Evolutionary conservation across 2,113 vertebrate species (phyloP), one percentile per base, ranked within the genome.

Genomic region (Rhadina sibilatrix): DNA sequence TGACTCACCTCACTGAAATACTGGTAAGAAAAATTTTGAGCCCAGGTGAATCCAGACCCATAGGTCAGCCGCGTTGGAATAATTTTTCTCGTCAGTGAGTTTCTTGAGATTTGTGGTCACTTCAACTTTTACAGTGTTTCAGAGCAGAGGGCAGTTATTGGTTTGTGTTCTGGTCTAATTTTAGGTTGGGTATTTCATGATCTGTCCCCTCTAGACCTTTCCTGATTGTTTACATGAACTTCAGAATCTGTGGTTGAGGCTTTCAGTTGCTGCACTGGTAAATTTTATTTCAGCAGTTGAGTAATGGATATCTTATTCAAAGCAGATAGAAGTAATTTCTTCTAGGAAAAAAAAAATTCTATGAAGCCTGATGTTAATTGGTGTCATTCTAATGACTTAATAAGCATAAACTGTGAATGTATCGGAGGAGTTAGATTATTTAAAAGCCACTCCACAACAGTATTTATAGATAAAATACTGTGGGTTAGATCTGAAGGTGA

Each of bases 161-260:
- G 5, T 31, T 24, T 61, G 27, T 52, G 50, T n/a, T 18, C 9
- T 50, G 15, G 46, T 70, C 15, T 59, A 74, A 42, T 3, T 47
- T 15, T 21, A 20, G 1, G 28, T 40, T 54, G 46, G 12, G 13
- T 83, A 69, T 76, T 46, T 78, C 5, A 31, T 21, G 19, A 44
- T 27, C 27, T 72, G 4, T 20, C 10, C 2, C 23, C 16, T 7
- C 7, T 5, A 17, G 53, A 64, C 31, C 5, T 53, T 27, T 31
- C 24, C 27, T 6, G 22, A 13, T 63, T 1, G 0, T 3, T 38
- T 69, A 14, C 2, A 5, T n/a, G 25, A 30, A 49, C 23, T 79
- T 72, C 53, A 53, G 50, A 86, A 61, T 40, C 18, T 20, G 37
- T 0, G 5, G 18, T 12, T 14, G 17, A 85, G 33, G 33, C 5